A percentile compares a stretch with the other conserved stretches of the same genome.
These are phyloP conservation scores for Polyploca ridens DNA, from an alignment of 2,888 invertebrate species.

Conservation along the genomic window DNA sequence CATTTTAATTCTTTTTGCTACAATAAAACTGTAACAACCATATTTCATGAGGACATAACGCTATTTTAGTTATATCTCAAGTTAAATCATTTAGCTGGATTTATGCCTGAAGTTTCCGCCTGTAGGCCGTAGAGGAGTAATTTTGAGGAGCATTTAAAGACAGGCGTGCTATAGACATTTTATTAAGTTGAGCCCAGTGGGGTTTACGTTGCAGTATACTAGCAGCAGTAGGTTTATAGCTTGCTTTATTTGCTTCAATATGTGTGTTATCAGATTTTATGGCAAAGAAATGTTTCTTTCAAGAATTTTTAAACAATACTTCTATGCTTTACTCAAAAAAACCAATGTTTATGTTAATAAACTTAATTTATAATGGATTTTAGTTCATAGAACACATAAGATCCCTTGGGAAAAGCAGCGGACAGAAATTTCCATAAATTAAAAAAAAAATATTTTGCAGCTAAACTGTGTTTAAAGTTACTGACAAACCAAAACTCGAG, in stretches of 20 bases:
- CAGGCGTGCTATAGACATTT: conserved; percentile 29
- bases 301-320: too few species aligned
- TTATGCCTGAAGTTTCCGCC: conserved; percentile 47
- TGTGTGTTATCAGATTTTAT: too few species aligned
- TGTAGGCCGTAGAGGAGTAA: conserved; percentile 34
- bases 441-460: too few species aligned
- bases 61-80: conserved; percentile 38
- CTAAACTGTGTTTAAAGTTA: too few species aligned
- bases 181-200: conserved; percentile 29
- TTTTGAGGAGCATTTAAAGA: conserved; percentile 40
- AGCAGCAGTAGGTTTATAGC: neutral
- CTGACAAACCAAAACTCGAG: too few species aligned
- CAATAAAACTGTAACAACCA: neutral
- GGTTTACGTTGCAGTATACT: neutral
- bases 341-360: too few species aligned
- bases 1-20: neutral
- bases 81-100: conserved; percentile 51
- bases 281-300: too few species aligned
- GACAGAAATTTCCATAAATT: too few species aligned
- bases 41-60: conserved; percentile 11
- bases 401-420: too few species aligned
- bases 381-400: too few species aligned
- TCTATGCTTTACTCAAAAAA: too few species aligned
- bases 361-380: too few species aligned
- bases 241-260: neutral